phyloP scores from a whole-genome alignment of 2,797 vertebrate species.

The Synanceia verrucosa region DNA sequence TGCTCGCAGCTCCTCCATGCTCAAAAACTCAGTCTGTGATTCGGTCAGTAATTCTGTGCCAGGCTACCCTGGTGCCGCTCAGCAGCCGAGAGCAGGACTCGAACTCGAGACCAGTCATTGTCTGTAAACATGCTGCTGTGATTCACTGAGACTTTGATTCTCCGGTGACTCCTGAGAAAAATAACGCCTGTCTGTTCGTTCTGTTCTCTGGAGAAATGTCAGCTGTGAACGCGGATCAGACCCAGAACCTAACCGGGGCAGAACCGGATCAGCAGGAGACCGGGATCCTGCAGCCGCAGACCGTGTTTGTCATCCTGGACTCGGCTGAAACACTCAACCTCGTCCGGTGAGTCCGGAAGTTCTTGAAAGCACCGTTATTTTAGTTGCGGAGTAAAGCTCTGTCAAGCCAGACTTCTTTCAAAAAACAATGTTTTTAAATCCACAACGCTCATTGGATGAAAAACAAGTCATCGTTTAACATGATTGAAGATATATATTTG shows the following conservation, averaged over 20 bases:
- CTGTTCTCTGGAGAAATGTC: slow-evolving; percentile 53
- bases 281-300: slow-evolving; percentile 69
- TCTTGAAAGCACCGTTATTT: not conserved
- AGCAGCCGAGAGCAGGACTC: not conserved
- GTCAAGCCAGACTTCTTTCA: not conserved
- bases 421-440: not conserved
- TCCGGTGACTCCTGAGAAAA: slow-evolving; percentile 30
- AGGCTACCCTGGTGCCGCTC: not conserved
- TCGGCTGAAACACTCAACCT: slow-evolving; percentile 77
- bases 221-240: slow-evolving; percentile 30
- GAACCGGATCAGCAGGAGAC: slow-evolving; percentile 40
- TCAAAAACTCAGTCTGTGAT: not conserved
- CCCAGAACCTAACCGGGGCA: slow-evolving; percentile 20
- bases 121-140: not conserved
- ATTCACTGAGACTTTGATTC: not conserved
- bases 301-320: slow-evolving; percentile 82
- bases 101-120: not conserved
- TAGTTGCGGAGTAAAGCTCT: too few relatives aligned
- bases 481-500: too few relatives aligned
- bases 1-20: not conserved
- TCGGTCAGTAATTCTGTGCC: not conserved
- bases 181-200: not conserved
- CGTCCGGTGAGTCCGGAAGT: slow-evolving; percentile 75
- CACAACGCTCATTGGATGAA: fast-evolving
- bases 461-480: not conserved